Percentiles rank a stretch among this genome's conserved stretches.
Conservation (phyloP, 2,113 vertebrate species). For the Pseudois nayaur region DNA sequence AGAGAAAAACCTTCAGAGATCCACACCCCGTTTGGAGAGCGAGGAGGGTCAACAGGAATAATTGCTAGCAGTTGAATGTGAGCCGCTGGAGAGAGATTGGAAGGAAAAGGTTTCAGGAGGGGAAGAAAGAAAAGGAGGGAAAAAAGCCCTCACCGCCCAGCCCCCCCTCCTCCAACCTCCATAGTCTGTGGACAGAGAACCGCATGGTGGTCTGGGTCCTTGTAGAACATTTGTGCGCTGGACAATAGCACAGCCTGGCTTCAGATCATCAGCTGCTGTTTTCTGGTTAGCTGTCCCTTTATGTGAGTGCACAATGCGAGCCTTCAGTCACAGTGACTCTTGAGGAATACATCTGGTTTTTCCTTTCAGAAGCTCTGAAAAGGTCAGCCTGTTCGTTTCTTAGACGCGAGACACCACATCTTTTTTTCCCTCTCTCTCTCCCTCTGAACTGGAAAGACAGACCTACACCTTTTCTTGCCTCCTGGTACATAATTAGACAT, state of each 20-base stretch:
- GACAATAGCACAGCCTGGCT: conserved; percentile 87
- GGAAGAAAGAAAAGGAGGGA: conserved; percentile 65
- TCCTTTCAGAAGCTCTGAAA: conserved; percentile 88
- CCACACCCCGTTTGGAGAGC: conserved; percentile 60
- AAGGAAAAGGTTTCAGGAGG: conserved; percentile 69
- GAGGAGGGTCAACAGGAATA: conserved; percentile 67
- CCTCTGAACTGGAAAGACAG: conserved; percentile 85
- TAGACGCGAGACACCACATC: conserved; percentile 82
- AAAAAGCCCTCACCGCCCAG: conserved; percentile 35
- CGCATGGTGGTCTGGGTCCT: conserved; percentile 87
- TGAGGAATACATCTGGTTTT: conserved; percentile 90
- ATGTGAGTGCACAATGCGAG: conserved; percentile 85
- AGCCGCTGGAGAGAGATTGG: conserved; percentile 74
- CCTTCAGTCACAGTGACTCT: conserved; percentile 90
- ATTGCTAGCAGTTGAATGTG: conserved; percentile 77
- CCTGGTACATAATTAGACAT: conserved; percentile 84
- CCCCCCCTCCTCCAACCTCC: conserved; percentile 31
- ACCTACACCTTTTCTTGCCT: conserved; percentile 84
- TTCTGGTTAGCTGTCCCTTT: conserved; percentile 88
- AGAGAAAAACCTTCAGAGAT: conserved; percentile 67
- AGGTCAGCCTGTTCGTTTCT: conserved; percentile 89
- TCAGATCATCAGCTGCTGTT: conserved; percentile 89
- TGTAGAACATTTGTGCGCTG: conserved; percentile 85
- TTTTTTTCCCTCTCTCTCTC: conserved; percentile 73
- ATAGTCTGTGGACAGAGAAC: conserved; percentile 77